phyloP scores from a whole-genome alignment of 2,113 vertebrate genomes.

The Festucalex cinctus region DNA sequence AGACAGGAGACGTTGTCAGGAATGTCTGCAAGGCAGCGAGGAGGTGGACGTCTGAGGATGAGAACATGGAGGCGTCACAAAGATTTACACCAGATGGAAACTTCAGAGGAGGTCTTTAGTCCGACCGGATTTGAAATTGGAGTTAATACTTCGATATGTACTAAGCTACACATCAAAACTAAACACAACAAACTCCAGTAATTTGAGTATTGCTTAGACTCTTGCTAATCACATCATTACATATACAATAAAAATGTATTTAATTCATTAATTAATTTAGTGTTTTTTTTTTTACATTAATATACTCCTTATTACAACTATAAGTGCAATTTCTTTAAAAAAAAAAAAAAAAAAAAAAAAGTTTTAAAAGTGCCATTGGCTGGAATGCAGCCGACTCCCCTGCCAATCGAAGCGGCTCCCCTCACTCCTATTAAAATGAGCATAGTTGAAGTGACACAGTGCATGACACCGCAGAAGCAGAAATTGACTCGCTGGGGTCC shows the following conservation, averaged over 20 bases:
- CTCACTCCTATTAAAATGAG: too few relatives aligned
- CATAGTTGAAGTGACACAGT: too few relatives aligned
- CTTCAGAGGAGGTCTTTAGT: not conserved
- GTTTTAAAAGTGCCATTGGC: too few relatives aligned
- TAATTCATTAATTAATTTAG: not conserved
- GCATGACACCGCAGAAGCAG: too few relatives aligned
- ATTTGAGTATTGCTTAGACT: not conserved
- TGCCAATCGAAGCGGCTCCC: too few relatives aligned
- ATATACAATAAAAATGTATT: not conserved
- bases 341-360: too few relatives aligned
- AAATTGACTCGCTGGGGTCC: too few relatives aligned
- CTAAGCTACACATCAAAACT: not conserved
- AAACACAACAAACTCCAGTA: not conserved
- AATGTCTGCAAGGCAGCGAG: constrained; percentile 57
- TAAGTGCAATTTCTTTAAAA: too few relatives aligned
- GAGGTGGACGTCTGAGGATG: not conserved
- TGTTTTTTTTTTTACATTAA: not conserved
- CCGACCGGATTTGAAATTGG: not conserved
- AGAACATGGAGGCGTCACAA: constrained; percentile 1
- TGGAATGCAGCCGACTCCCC: too few relatives aligned
- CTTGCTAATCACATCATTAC: not conserved
- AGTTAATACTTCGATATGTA: not conserved
- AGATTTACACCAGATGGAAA: not conserved
- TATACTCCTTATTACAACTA: too few relatives aligned
- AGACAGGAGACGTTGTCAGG: constrained; percentile 60